phyloP scores from a whole-genome alignment of 2,888 invertebrate genomes.

The Willowsia nigromaculata region DNA sequence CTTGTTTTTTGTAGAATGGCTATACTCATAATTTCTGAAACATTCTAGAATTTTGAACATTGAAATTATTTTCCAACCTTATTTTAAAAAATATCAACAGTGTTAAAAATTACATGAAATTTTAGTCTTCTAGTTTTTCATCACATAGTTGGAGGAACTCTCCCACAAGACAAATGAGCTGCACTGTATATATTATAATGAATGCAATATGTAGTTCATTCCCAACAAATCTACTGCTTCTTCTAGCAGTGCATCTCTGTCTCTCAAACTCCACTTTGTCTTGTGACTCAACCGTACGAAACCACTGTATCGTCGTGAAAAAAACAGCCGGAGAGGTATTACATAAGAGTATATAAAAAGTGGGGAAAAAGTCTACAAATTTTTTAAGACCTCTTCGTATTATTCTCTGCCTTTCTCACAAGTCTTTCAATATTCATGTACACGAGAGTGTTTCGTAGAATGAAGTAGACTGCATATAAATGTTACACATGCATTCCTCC shows the following conservation, averaged over 20 bases:
- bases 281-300: not conserved
- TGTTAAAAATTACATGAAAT: too few species aligned
- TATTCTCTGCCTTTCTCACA: slow-evolving; percentile 4
- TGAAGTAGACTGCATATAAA: not conserved
- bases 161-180: slow-evolving; percentile 9
- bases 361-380: slow-evolving; percentile 44
- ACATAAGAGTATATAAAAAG: not conserved
- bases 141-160: too few species aligned
- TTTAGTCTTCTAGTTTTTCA: too few species aligned
- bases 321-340: too few species aligned
- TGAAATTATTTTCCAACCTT: too few species aligned
- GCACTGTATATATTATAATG: slow-evolving; percentile 14
- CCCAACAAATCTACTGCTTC: slow-evolving; percentile 31
- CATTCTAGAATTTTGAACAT: too few species aligned
- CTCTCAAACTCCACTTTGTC: not conserved
- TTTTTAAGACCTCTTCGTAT: slow-evolving; percentile 28
- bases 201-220: slow-evolving; percentile 31
- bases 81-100: too few species aligned
- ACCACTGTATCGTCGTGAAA: not conserved
- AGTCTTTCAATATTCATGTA: slow-evolving; percentile 60
- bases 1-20: too few species aligned
- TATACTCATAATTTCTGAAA: too few species aligned
- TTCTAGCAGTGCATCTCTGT: not conserved
- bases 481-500: not conserved
- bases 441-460: not conserved